phyloP scores from a whole-genome alignment of 2,113 vertebrate genomes.

The Pogona vitticeps region DNA sequence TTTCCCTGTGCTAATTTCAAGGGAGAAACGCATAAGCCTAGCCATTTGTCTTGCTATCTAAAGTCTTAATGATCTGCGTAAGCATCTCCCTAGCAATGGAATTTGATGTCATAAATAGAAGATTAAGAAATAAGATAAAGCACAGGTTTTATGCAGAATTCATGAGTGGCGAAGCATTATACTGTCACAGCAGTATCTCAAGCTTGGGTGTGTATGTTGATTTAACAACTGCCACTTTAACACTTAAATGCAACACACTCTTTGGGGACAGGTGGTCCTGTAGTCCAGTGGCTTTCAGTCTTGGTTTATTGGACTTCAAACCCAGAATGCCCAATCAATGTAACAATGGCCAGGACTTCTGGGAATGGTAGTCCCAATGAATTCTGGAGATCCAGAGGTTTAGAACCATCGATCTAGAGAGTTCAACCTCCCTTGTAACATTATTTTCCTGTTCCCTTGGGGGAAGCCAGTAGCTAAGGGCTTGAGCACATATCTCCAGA shows the following conservation, averaged over 20 bases:
- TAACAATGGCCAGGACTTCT: background rate
- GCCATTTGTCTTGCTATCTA: slow-evolving; percentile 23
- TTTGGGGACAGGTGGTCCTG: background rate
- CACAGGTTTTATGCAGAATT: slow-evolving; percentile 23
- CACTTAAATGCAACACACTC: background rate
- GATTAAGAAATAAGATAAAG: slow-evolving; percentile 23
- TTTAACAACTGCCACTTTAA: background rate
- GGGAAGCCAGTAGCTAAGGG: background rate
- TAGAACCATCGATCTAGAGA: background rate
- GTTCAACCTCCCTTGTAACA: background rate
- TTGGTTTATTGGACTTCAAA: background rate
- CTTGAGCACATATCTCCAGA: too few species aligned
- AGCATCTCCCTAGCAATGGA: slow-evolving; percentile 42
- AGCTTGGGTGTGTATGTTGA: background rate
- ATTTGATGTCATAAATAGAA: slow-evolving; percentile 15
- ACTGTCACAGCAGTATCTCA: background rate
- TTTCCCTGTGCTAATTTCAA: slow-evolving; percentile 7
- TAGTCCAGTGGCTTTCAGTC: background rate
- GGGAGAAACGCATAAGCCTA: background rate
- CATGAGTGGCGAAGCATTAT: background rate
- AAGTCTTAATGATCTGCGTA: slow-evolving; percentile 47
- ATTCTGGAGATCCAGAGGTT: background rate
- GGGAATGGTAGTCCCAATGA: background rate
- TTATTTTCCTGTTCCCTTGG: background rate
- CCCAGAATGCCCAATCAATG: background rate